These are phyloP conservation scores for Drosophila tristis DNA, from an alignment of 1,140 invertebrate species.

Conservation along the genomic window DNA sequence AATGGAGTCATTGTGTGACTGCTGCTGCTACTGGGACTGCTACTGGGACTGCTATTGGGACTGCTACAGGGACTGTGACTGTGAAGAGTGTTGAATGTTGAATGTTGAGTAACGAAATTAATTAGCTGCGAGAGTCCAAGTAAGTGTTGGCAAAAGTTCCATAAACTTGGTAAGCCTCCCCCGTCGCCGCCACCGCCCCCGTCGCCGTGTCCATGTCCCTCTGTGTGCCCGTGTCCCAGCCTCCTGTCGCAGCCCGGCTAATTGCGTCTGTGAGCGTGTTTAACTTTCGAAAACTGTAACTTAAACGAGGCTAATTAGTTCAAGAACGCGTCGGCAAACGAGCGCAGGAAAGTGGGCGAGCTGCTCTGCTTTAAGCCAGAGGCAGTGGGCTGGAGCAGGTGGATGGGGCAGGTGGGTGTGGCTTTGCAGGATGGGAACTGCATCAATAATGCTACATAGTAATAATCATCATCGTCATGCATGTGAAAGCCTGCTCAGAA, in stretches of 20 bases:
- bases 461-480: conserved; percentile 4
- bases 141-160: conserved; percentile 36
- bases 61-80: conserved; percentile 5
- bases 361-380: too few relatives aligned
- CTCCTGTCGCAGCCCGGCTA: conserved; percentile 27
- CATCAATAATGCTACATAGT: conserved; percentile 1
- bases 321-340: conserved; percentile 8
- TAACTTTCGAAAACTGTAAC: conserved; percentile 66
- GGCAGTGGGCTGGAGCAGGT: too few relatives aligned
- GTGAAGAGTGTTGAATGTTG: neutral
- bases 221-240: too few relatives aligned
- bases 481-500: too few relatives aligned
- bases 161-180: conserved; percentile 38
- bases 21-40: neutral
- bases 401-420: too few relatives aligned
- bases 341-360: neutral
- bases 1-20: conserved; percentile 4
- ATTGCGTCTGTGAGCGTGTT: conserved; percentile 63
- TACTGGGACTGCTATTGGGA: conserved; percentile 6
- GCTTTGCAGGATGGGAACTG: too few relatives aligned
- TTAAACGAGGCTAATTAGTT: conserved; percentile 71
- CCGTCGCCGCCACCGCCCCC: too few relatives aligned
- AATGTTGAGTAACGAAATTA: conserved; percentile 47
- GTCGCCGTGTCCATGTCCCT: too few relatives aligned
- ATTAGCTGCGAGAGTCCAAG: conserved; percentile 34